A percentile compares a stretch with the other conserved stretches of the same genome.
Conservation (phyloP, 2,797 vertebrate genomes). For the Argya squamiceps region DNA sequence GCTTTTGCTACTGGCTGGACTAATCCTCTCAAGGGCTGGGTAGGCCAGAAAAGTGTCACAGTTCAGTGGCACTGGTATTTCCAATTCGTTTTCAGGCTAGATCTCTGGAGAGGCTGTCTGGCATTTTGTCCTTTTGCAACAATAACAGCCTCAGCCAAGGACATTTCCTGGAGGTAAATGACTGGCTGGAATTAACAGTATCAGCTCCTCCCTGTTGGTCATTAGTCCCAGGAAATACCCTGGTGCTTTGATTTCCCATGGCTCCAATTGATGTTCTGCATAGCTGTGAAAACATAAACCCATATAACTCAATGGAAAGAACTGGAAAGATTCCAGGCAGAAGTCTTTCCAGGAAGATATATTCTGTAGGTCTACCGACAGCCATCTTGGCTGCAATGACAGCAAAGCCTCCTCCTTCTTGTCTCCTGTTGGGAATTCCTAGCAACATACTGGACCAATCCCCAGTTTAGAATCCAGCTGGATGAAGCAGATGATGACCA, state of each 20-base stretch:
- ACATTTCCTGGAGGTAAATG: not conserved
- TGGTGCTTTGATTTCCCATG: not conserved
- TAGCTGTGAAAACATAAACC: not conserved
- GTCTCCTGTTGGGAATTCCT: not conserved
- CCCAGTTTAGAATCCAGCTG: conserved; percentile 85
- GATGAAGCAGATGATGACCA: conserved; percentile 83
- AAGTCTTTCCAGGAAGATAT: not conserved
- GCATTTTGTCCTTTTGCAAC: not conserved
- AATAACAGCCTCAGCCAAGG: not conserved
- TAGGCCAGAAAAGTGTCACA: not conserved
- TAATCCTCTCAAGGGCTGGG: not conserved
- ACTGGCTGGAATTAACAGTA: not conserved
- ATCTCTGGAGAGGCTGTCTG: conserved; percentile 10
- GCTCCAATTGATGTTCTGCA: not conserved
- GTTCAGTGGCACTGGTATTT: not conserved
- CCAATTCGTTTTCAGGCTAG: conserved; percentile 14
- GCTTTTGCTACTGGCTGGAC: not conserved
- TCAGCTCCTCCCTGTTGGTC: not conserved
- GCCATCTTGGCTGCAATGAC: not conserved
- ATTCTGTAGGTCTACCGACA: not conserved
- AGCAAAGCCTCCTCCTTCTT: not conserved
- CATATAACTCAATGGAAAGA: not conserved
- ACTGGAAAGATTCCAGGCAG: not conserved
- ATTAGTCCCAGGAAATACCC: not conserved
- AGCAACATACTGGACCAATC: conserved; percentile 91